Base-by-base conservation (phyloP, 2,888 invertebrate species). In the Hylaea fasciaria region DNA sequence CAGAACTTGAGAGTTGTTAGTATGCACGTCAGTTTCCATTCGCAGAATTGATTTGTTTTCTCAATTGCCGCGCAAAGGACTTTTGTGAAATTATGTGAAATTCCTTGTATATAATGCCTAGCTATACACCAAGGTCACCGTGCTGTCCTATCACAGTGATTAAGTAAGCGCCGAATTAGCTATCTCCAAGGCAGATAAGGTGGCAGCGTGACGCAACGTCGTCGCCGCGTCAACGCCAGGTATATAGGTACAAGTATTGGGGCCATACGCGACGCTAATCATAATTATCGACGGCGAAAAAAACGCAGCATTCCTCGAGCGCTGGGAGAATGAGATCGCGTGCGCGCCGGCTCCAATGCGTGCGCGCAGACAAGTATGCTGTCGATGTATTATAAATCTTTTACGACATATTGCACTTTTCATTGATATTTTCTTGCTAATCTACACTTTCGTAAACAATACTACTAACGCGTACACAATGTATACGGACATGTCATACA, bases 241-340 rank as follows among this genome's bases (percentile, higher is more conserved):
- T 54, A 22, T 13, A 29, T 49, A 41, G 46, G 35, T 43, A 13
- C 32, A 16, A 47, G 72, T 73, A 82, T 80, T 65, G 78, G 71
- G 76, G 78, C 74, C 77, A 66, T 73, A 70, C 71, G 62, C 74
- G 79, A 71, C 71, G 58, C 75, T 76, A 77, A 79, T 79, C 76
- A 74, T 77, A 80, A 77, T 76, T 72, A 77, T 76, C 73, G 63
- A 45, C 52, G 61, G 68, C 66, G 64, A 68, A 62, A 68, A 86
- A 88, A 86, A 87, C 85, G 69, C 78, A 66, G 74, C 87, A 87
- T 89, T 87, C 87, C 84, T 67, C 69, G 70, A 66, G 63, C 70
- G 72, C 63, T 69, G 68, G 71, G 72, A 70, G 72, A 76, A 81
- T 69, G 74, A 80, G 75, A 85, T 85, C 82, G 86, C 85, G 85